Conservation (phyloP, 2,888 invertebrate species). For the Pimpla rufipes region DNA sequence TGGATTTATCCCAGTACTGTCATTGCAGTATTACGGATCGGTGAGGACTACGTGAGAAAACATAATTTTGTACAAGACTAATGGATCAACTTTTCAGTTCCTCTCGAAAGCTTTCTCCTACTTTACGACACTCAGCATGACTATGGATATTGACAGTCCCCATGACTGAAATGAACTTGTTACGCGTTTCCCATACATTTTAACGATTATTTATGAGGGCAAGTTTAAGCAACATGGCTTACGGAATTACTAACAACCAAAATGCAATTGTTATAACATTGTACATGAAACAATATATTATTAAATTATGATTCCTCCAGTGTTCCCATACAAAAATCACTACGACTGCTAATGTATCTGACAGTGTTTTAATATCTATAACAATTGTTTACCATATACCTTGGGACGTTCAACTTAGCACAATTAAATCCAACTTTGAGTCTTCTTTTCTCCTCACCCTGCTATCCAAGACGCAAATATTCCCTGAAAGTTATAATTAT, state of each 20-base stretch:
- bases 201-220: neutral
- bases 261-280: neutral
- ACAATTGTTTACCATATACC: no score
- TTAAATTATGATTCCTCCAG: no score
- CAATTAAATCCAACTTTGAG: no score
- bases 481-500: no score
- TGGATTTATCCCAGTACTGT: slow-evolving; percentile 47
- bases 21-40: slow-evolving; percentile 52
- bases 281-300: no score
- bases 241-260: neutral
- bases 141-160: neutral
- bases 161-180: neutral
- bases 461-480: no score
- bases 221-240: neutral
- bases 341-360: no score
- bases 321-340: no score
- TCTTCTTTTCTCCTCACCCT: no score
- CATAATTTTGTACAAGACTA: neutral
- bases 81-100: slow-evolving; percentile 29
- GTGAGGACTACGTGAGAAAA: neutral
- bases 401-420: no score
- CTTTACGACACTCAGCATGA: slow-evolving; percentile 19
- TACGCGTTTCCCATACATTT: neutral
- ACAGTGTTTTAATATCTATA: no score
- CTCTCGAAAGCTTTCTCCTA: slow-evolving; percentile 23